A percentile compares a stretch with the other conserved stretches of the same genome.
Evolutionary conservation across 2,888 invertebrate genomes (phyloP).

Genomic region (Lottia scabra): DNA sequence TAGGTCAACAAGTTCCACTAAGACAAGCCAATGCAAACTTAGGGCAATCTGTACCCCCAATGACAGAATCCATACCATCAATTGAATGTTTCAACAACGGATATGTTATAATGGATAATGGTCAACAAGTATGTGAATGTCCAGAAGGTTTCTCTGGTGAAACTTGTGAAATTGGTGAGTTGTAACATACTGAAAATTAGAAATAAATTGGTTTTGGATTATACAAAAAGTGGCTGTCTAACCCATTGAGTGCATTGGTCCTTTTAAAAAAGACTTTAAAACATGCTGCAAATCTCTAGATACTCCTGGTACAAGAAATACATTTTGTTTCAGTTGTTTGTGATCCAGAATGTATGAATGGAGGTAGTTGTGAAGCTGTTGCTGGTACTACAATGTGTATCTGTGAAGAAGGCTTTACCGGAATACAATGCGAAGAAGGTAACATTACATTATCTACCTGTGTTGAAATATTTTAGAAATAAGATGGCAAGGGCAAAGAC

Average conservation of each 20-base stretch:
- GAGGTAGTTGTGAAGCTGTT: conserved; percentile 8
- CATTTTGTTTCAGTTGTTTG: conserved; percentile 10
- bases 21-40: neutral
- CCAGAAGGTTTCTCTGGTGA: conserved; percentile 10
- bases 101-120: neutral
- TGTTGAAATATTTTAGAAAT: no score
- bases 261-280: no score
- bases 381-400: conserved; percentile 5
- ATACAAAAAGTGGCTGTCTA: no score
- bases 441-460: no score
- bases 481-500: no score
- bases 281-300: neutral
- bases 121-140: conserved; percentile 8
- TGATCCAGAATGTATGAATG: conserved; percentile 10
- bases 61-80: neutral
- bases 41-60: neutral
- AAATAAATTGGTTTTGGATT: no score
- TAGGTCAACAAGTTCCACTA: neutral
- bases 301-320: neutral
- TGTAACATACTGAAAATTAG: no score
- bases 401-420: conserved; percentile 1
- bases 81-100: conserved; percentile 13
- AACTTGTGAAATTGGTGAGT: conserved; percentile 20
- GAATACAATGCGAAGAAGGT: conserved; percentile 9
- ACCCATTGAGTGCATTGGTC: no score